Evolutionary conservation across 2,797 vertebrate genomes (phyloP).

Genomic region (Setipinna tenuifilis): DNA sequence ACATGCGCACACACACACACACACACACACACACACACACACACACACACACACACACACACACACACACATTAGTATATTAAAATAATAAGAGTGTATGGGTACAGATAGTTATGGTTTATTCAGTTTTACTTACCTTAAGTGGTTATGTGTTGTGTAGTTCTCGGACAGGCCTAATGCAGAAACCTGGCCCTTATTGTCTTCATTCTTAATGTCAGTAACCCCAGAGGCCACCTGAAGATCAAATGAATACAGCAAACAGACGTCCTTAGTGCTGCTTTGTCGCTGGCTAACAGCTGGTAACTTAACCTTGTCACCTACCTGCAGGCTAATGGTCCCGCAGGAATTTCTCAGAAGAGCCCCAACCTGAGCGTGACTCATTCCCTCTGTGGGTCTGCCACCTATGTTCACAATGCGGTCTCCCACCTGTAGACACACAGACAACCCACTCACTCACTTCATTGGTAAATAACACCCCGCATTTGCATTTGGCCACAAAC

Average conservation of each 20-base stretch:
- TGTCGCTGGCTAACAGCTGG: not conserved
- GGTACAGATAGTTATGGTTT: too few species aligned
- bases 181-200: conserved; percentile 67
- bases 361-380: conserved; percentile 85
- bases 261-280: not conserved
- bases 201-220: conserved; percentile 77
- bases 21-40: conserved; percentile 21
- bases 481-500: not conserved
- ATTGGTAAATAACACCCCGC: not conserved
- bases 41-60: conserved; percentile 23
- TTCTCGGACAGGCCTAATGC: conserved; percentile 71
- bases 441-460: not conserved
- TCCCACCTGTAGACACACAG: conserved; percentile 74
- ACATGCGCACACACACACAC: not conserved
- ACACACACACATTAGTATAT: conserved; percentile 47
- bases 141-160: conserved; percentile 30
- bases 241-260: conserved; percentile 22
- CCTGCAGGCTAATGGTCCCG: conserved; percentile 85
- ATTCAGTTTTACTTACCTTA: conserved; percentile 26
- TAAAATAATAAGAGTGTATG: too few species aligned
- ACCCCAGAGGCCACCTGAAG: conserved; percentile 65
- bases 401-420: conserved; percentile 89
- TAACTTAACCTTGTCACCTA: conserved; percentile 48
- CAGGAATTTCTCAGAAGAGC: conserved; percentile 80
- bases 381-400: conserved; percentile 81